Conservation (phyloP, 1,140 invertebrate species). For the Cherax quadricarinatus region DNA sequence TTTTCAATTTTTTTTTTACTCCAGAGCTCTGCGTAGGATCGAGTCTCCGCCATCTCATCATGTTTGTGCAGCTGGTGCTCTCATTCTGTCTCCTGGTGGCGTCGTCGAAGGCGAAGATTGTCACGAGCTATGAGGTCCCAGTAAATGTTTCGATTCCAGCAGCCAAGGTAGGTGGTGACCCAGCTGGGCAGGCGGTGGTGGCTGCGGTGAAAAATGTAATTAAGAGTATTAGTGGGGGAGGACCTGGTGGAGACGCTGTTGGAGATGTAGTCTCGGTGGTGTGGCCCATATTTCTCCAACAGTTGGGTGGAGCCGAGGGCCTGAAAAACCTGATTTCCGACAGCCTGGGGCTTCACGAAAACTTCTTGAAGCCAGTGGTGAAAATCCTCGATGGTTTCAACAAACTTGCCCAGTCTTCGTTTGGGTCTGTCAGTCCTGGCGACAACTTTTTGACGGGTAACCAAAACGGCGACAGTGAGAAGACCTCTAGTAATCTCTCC, state of each 20-base stretch:
- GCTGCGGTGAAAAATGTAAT: background rate
- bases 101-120: background rate
- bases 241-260: background rate
- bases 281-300: background rate
- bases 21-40: background rate
- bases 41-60: background rate
- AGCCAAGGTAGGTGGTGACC: background rate
- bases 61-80: background rate
- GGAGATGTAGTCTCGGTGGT: background rate
- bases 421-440: background rate
- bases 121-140: background rate
- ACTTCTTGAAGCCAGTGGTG: background rate
- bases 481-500: background rate
- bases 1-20: too few species aligned
- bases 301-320: background rate
- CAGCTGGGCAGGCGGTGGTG: too few species aligned
- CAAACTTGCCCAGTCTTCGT: background rate
- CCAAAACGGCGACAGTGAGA: background rate
- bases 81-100: background rate
- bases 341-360: slow-evolving; percentile 18
- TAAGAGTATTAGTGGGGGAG: background rate
- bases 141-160: background rate
- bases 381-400: slow-evolving; percentile 18
- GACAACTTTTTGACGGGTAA: background rate
- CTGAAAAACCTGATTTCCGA: background rate